phyloP scores from a whole-genome alignment of 2,113 vertebrate genomes.

The Cyrtonyx montezumae region DNA sequence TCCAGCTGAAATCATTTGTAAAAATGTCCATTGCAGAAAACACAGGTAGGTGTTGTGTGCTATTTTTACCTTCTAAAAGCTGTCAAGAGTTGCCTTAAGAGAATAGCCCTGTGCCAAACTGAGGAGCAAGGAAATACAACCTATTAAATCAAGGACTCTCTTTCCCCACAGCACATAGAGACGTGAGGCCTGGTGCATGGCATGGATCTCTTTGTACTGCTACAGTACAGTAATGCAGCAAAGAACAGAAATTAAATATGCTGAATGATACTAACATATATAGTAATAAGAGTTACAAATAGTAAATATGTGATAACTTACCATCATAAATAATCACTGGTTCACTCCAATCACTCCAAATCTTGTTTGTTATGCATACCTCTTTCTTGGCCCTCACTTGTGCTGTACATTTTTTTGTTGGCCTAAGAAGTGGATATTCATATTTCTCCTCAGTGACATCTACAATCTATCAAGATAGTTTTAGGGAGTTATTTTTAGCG shows the following conservation, averaged over 20 bases:
- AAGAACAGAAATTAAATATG: background rate
- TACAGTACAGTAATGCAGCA: background rate
- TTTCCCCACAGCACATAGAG: background rate
- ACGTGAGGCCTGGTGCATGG: background rate
- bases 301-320: slow-evolving; percentile 1
- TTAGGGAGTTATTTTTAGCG: background rate
- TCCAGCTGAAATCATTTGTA: background rate
- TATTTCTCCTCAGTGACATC: slow-evolving; percentile 42
- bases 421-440: slow-evolving; percentile 1
- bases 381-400: slow-evolving; percentile 69
- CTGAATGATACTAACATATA: background rate
- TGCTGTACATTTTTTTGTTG: background rate
- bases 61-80: background rate
- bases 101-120: background rate
- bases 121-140: background rate
- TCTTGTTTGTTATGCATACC: slow-evolving; percentile 31
- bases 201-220: background rate
- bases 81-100: background rate
- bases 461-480: slow-evolving; percentile 21
- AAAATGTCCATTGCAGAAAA: background rate
- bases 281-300: background rate
- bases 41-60: accelerated
- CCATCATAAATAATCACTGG: slow-evolving; percentile 25
- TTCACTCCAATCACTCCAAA: slow-evolving; percentile 77
- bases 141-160: background rate